Evolutionary conservation across 2,888 invertebrate species (phyloP).

Genomic region (Opisthograptis luteolata): DNA sequence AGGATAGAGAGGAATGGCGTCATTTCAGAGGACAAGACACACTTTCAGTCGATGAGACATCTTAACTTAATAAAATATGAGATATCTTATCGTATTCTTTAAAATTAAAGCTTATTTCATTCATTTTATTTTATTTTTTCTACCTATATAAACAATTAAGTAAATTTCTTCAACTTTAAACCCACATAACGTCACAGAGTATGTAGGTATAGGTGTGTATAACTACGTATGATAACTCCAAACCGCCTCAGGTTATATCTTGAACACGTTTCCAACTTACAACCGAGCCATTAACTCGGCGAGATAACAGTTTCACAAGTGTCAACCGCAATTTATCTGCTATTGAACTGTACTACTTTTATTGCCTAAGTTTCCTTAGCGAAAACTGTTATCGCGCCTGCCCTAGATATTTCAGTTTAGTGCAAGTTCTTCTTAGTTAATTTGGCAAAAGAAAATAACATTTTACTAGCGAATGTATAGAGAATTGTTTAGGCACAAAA

Average conservation of each 20-base stretch:
- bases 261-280: slow-evolving; percentile 12
- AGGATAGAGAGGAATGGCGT: too few species aligned
- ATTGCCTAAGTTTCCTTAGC: slow-evolving; percentile 30
- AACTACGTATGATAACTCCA: not conserved
- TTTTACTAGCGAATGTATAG: not conserved
- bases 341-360: slow-evolving; percentile 32
- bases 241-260: slow-evolving; percentile 19
- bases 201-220: not conserved
- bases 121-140: too few species aligned
- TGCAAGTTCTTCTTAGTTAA: slow-evolving; percentile 7
- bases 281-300: slow-evolving; percentile 30
- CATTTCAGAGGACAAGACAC: too few species aligned
- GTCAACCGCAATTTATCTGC: slow-evolving; percentile 40
- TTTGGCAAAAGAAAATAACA: slow-evolving; percentile 7
- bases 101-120: too few species aligned
- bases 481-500: not conserved
- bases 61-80: too few species aligned
- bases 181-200: not conserved
- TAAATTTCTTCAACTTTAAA: not conserved
- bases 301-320: slow-evolving; percentile 36
- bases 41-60: too few species aligned
- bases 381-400: slow-evolving; percentile 14
- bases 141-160: not conserved
- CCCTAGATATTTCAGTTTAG: slow-evolving; percentile 1
- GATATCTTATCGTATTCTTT: too few species aligned